phyloP scores from a whole-genome alignment of 2,888 invertebrate species.

The Teleogryllus oceanicus region DNA sequence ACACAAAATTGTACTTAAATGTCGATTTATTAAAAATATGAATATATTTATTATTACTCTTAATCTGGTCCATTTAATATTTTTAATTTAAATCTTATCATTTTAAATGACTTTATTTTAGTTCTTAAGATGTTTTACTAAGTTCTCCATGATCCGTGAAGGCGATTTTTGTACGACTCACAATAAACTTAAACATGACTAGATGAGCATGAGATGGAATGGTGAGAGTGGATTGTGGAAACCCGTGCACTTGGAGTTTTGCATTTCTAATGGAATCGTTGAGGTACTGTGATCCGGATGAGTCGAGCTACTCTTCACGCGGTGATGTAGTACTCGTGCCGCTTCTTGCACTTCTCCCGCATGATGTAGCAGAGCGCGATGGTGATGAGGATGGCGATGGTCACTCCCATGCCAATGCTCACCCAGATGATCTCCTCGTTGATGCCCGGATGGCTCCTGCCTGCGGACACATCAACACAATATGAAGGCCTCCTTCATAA shows the following conservation, averaged over 20 bases:
- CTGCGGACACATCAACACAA: slow-evolving; percentile 48
- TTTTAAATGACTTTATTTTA: too few relatives aligned
- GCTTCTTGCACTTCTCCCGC: slow-evolving; percentile 73
- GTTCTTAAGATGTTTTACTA: too few relatives aligned
- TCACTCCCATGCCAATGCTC: slow-evolving; percentile 81
- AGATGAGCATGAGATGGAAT: too few relatives aligned
- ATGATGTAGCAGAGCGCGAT: slow-evolving; percentile 79
- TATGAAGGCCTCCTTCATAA: too few relatives aligned
- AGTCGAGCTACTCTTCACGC: slow-evolving; percentile 22
- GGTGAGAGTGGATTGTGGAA: too few relatives aligned
- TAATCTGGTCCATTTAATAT: neutral
- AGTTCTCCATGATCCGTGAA: too few relatives aligned
- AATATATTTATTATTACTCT: slow-evolving; percentile 6
- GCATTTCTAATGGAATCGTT: too few relatives aligned
- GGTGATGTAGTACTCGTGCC: slow-evolving; percentile 53
- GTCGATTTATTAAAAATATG: neutral
- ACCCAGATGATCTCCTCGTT: slow-evolving; percentile 88
- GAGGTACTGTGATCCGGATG: too few relatives aligned
- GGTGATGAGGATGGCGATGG: slow-evolving; percentile 74
- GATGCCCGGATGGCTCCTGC: slow-evolving; percentile 76
- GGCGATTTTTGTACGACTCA: too few relatives aligned
- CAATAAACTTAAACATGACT: too few relatives aligned
- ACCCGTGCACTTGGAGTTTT: too few relatives aligned
- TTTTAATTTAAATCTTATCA: too few relatives aligned
- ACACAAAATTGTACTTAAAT: slow-evolving; percentile 18